Conservation (phyloP, 1,140 invertebrate genomes). For the Polypedilum vanderplanki region DNA sequence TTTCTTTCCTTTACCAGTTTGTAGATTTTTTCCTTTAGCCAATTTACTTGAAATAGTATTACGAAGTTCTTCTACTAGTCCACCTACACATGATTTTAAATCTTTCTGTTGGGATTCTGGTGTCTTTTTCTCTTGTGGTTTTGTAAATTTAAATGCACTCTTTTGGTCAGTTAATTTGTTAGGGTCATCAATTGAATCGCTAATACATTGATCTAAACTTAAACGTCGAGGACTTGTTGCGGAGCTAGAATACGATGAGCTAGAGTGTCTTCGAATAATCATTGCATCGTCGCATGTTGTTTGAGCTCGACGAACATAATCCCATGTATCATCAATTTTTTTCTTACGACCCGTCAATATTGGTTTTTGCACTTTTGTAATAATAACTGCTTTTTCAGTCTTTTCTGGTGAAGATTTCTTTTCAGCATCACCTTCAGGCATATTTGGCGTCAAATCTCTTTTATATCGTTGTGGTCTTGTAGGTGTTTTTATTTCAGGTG, state of each 20-base stretch:
- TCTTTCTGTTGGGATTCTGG: neutral
- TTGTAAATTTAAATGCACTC: constrained; percentile 33
- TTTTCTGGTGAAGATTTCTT: constrained; percentile 47
- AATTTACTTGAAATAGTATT: neutral
- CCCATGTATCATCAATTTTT: constrained; percentile 47
- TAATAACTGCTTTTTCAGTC: constrained; percentile 43
- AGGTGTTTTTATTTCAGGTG: constrained; percentile 29
- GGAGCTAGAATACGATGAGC: constrained; percentile 71
- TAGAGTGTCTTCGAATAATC: constrained; percentile 71
- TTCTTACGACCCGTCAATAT: constrained; percentile 44
- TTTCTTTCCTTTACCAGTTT: neutral
- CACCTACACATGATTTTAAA: neutral
- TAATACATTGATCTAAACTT: constrained; percentile 32
- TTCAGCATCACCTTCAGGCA: constrained; percentile 48
- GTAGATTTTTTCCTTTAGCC: neutral
- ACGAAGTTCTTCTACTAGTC: neutral
- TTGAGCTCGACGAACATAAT: constrained; percentile 51
- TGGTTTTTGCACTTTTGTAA: constrained; percentile 37
- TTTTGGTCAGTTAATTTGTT: constrained; percentile 32
- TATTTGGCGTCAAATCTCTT: constrained; percentile 34
- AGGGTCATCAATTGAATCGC: constrained; percentile 32
- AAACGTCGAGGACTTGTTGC: constrained; percentile 44
- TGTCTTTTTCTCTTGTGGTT: neutral
- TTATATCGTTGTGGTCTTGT: constrained; percentile 30
- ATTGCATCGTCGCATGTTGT: constrained; percentile 61